Conservation (phyloP, 2,888 invertebrate genomes). For the Urechis unicinctus region DNA sequence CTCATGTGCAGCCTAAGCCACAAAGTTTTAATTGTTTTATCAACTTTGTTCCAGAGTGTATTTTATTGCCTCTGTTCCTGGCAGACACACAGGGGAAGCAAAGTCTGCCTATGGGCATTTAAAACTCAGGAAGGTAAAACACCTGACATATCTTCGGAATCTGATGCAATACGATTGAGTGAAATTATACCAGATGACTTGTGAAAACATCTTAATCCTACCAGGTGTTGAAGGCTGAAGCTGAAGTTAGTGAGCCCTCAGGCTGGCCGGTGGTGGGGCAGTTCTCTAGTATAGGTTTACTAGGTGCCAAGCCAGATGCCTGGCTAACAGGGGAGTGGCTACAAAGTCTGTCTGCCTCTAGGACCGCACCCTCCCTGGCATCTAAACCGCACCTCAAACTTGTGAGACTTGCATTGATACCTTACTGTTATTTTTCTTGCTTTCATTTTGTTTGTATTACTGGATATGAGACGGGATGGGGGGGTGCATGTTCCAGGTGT, state of each 20-base stretch:
- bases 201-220: background rate
- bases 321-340: conserved; percentile 77
- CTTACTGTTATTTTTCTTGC: background rate
- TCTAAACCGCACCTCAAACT: conserved; percentile 25
- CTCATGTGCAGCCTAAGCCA: too few species aligned
- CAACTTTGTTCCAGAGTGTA: conserved; percentile 62
- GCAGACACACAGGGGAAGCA: conserved; percentile 63
- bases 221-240: conserved; percentile 62
- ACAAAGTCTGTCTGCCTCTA: conserved; percentile 51
- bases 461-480: background rate
- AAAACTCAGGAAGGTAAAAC: conserved; percentile 54
- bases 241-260: conserved; percentile 51
- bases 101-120: conserved; percentile 61
- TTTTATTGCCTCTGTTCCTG: conserved; percentile 78
- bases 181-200: too few species aligned
- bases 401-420: conserved; percentile 23
- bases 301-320: conserved; percentile 60
- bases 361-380: background rate
- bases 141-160: background rate
- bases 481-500: conserved; percentile 53
- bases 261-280: conserved; percentile 75
- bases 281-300: conserved; percentile 83
- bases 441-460: background rate
- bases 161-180: background rate
- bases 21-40: too few species aligned